phyloP scores from a whole-genome alignment of 2,888 invertebrate genomes.

The Himalopsyche japonica region DNA sequence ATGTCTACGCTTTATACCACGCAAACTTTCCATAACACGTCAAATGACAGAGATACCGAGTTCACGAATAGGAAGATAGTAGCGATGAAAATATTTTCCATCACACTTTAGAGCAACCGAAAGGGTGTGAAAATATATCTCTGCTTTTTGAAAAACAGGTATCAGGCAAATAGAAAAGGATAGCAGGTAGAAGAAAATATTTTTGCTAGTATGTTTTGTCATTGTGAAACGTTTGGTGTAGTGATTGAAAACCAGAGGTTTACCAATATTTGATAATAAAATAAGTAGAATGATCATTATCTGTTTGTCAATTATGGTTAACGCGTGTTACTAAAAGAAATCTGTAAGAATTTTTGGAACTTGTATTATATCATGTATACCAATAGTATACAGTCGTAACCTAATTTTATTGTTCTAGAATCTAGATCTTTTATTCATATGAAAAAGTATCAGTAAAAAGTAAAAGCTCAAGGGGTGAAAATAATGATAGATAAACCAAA shows the following conservation, averaged over 20 bases:
- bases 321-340: no score
- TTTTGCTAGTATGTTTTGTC: background rate
- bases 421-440: no score
- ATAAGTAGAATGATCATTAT: no score
- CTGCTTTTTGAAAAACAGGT: constrained; percentile 4
- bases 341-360: no score
- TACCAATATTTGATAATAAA: no score
- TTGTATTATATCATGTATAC: no score
- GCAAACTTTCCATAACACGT: background rate
- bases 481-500: no score
- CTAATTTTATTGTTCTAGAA: no score
- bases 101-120: constrained; percentile 27
- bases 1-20: background rate
- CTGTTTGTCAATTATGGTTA: no score
- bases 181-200: background rate
- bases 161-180: background rate
- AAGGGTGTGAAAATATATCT: constrained; percentile 32
- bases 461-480: no score
- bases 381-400: no score
- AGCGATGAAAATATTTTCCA: constrained; percentile 26
- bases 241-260: background rate
- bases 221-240: background rate
- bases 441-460: no score
- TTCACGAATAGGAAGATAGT: background rate
- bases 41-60: background rate